Percentiles rank a stretch among this genome's conserved stretches.
These are phyloP conservation scores for Dryas iulia DNA, from an alignment of 1,140 invertebrate genomes.

Conservation along the genomic window DNA sequence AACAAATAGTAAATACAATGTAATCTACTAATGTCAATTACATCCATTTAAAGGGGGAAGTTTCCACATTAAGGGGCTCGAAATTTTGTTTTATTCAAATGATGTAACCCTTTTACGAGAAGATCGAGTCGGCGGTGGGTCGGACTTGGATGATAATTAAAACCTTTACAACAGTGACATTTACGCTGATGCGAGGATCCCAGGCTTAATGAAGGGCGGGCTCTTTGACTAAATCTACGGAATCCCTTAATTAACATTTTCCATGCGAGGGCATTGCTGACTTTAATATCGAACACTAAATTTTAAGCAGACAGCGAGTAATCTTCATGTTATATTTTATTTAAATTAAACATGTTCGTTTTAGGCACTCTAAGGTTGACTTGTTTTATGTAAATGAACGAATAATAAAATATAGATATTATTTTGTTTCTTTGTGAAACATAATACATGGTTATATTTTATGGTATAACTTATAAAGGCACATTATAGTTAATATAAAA, in stretches of 20 bases:
- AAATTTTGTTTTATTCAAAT: slow-evolving; percentile 51
- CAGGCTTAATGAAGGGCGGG: slow-evolving; percentile 63
- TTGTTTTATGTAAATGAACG: neutral
- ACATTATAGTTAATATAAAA: no score
- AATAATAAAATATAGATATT: no score
- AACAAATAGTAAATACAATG: neutral
- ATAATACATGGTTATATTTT: neutral
- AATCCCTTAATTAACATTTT: slow-evolving; percentile 73
- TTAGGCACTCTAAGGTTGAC: neutral
- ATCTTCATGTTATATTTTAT: slow-evolving; percentile 18
- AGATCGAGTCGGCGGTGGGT: slow-evolving; percentile 63
- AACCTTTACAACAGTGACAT: slow-evolving; percentile 69
- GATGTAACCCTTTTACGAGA: slow-evolving; percentile 63
- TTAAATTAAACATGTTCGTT: slow-evolving; percentile 6
- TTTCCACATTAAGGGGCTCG: slow-evolving; percentile 37
- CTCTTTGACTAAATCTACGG: slow-evolving; percentile 62
- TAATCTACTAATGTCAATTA: slow-evolving; percentile 10
- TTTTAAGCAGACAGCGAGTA: slow-evolving; percentile 22
- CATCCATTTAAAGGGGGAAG: slow-evolving; percentile 25
- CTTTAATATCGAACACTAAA: slow-evolving; percentile 49
- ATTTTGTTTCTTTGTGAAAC: neutral
- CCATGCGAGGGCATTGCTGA: slow-evolving; percentile 31
- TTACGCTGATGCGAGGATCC: slow-evolving; percentile 68
- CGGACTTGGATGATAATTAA: slow-evolving; percentile 66
- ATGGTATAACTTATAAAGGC: no score